Conservation (phyloP, 2,797 vertebrate genomes). For the Anniella stebbinsi region DNA sequence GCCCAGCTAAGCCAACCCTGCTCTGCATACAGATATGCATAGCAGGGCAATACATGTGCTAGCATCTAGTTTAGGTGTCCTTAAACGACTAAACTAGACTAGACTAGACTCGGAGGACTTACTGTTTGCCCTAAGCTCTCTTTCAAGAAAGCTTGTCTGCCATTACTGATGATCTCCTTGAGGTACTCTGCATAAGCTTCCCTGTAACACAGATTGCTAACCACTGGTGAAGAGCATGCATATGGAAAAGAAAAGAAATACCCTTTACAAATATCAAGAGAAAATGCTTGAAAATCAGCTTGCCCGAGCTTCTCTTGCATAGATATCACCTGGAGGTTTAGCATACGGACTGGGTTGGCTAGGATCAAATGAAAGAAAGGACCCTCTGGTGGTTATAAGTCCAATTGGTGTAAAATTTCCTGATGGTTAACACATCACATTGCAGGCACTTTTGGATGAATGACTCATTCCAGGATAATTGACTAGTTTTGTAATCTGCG, state of each 20-base stretch:
- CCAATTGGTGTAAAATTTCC: slow-evolving; percentile 85
- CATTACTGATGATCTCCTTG: not conserved
- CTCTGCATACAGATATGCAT: not conserved
- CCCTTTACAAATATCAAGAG: slow-evolving; percentile 58
- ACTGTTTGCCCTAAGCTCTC: not conserved
- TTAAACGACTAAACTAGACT: not conserved
- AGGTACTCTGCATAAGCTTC: not conserved
- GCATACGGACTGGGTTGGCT: slow-evolving; percentile 63
- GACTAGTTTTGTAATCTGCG: slow-evolving; percentile 83
- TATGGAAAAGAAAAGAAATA: slow-evolving; percentile 69
- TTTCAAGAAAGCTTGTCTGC: not conserved
- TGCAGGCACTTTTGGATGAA: slow-evolving; percentile 80
- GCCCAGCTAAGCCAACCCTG: not conserved
- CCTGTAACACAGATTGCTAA: not conserved
- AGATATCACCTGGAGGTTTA: slow-evolving; percentile 46
- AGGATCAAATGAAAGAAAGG: slow-evolving; percentile 10
- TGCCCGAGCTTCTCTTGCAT: slow-evolving; percentile 16
- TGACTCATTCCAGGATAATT: slow-evolving; percentile 83
- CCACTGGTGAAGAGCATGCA: slow-evolving; percentile 44
- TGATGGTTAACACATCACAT: slow-evolving; percentile 84
- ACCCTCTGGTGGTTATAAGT: slow-evolving; percentile 84
- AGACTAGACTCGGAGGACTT: not conserved
- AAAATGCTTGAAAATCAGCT: not conserved
- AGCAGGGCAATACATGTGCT: no score
- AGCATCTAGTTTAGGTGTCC: no score